Evolutionary conservation across 2,797 vertebrate species (phyloP).

Genomic region (Nannoperca obscura): DNA sequence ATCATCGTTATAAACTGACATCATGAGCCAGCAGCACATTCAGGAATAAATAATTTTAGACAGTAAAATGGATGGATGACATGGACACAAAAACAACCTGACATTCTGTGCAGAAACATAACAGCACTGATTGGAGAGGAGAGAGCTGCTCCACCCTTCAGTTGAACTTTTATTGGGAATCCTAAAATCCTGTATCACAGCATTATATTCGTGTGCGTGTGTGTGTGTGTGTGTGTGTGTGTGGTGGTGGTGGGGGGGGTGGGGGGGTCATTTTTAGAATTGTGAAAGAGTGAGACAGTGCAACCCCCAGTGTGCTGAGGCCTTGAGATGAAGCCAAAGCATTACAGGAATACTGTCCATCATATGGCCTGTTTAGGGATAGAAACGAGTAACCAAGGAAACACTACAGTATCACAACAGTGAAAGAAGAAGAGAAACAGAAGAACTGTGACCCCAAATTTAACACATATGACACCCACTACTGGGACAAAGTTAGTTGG

Average conservation of each 20-base stretch:
- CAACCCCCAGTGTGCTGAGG: conserved; percentile 7
- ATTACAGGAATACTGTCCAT: conserved; percentile 7
- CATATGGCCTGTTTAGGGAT: conserved; percentile 16
- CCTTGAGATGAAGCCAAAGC: conserved; percentile 30
- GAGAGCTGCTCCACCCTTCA: conserved; percentile 10
- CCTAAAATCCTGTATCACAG: neutral
- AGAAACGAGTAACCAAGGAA: conserved; percentile 24
- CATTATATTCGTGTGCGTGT: neutral
- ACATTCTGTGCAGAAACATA: neutral
- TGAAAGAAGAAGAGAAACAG: neutral
- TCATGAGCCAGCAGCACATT: conserved; percentile 14
- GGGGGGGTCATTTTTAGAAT: neutral
- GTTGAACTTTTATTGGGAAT: neutral
- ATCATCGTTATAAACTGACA: conserved; percentile 30
- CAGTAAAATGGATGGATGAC: conserved; percentile 1
- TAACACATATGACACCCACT: neutral
- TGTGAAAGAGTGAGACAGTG: conserved; percentile 9
- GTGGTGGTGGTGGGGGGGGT: neutral
- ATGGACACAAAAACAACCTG: conserved; percentile 19
- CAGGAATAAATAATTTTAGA: conserved; percentile 10
- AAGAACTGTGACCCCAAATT: neutral
- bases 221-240: neutral
- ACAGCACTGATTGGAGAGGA: neutral
- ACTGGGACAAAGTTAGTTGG: neutral
- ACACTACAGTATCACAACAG: neutral